Evolutionary conservation across 2,797 vertebrate genomes (phyloP).

Genomic region (Vespertilio murinus): DNA sequence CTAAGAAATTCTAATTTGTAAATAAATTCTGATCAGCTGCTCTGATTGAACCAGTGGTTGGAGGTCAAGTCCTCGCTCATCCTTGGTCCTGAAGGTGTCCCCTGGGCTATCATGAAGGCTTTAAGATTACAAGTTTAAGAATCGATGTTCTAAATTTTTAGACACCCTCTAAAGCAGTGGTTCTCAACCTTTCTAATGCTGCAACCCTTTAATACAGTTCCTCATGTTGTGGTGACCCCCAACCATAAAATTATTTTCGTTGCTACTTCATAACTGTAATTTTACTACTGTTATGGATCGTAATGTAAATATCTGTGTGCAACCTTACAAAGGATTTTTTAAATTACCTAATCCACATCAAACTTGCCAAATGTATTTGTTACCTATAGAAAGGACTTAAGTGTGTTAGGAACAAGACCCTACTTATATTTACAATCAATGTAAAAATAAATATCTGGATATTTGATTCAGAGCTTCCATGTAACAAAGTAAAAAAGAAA

Average conservation of each 20-base stretch:
- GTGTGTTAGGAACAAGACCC: not conserved
- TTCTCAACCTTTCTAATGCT: too few relatives aligned
- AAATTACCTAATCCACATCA: not conserved
- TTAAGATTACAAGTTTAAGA: not conserved
- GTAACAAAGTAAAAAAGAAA: not conserved
- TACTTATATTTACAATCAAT: constrained; percentile 38
- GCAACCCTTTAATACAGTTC: too few relatives aligned
- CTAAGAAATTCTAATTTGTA: constrained; percentile 5
- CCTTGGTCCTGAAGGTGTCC: not conserved
- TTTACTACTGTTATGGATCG: too few relatives aligned
- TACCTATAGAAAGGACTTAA: constrained; percentile 1
- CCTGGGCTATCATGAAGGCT: not conserved
- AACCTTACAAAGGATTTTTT: not conserved
- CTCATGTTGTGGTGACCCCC: too few relatives aligned
- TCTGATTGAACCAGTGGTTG: not conserved
- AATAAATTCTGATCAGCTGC: not conserved
- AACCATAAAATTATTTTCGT: too few relatives aligned
- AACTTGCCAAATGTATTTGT: not conserved
- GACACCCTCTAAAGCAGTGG: not conserved
- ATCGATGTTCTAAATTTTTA: not conserved
- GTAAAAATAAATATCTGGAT: constrained; percentile 2
- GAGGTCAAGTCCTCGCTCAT: not conserved
- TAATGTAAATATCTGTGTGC: not conserved
- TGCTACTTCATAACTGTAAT: too few relatives aligned
- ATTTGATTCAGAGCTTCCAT: not conserved